Base-by-base conservation (phyloP, 2,797 vertebrate species). In the Urophycis tenuis region DNA sequence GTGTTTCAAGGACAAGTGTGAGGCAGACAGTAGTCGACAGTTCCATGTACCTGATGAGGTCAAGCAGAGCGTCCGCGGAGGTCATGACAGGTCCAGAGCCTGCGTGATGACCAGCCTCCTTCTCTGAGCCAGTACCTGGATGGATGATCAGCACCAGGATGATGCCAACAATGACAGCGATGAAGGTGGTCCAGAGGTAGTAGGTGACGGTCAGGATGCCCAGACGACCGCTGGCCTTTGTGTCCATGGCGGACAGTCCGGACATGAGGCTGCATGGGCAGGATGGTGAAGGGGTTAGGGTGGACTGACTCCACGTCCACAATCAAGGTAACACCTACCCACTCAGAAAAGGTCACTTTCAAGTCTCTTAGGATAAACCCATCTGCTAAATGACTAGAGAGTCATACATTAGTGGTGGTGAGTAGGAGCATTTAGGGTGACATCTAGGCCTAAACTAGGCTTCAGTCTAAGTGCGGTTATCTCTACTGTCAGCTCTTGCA, bases 161-260 rank as follows among this genome's bases (percentile, higher is more conserved):
- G 49, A 96, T 96, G 22, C 95, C 95, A 0, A 95, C 89, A 0
- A 94, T 94, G 82, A 96, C 95, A 0, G 95, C 95, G 74, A 96
- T 89, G 90, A 96, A 96, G 74, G 95, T 96, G 3, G 95, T 96
- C 95, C 95, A 96, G 39, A 96, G 92, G 86, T 96, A 96, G 85
- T 96, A 96, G 35, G 95, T 96, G 87, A 96, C 88, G 45, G 95
- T 96, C 85, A 96, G 93, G 60, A 96, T 78, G 0, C 95, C 95
- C 86, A 96, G 92, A 15, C 94, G 93, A 1, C 95, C 95, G 0
- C 95, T 96, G 3, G 92, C 93, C 77, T 82, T 95, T 0, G 95
- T 94, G 87, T 96, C 95, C 95, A 96, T 95, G 76, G 95, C 93
- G 34, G 95, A 94, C 82, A 96, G 82, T 9, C 95, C 95, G 0